Evolutionary conservation across 2,113 vertebrate species (phyloP).

Genomic region (Notothenia rossii): DNA sequence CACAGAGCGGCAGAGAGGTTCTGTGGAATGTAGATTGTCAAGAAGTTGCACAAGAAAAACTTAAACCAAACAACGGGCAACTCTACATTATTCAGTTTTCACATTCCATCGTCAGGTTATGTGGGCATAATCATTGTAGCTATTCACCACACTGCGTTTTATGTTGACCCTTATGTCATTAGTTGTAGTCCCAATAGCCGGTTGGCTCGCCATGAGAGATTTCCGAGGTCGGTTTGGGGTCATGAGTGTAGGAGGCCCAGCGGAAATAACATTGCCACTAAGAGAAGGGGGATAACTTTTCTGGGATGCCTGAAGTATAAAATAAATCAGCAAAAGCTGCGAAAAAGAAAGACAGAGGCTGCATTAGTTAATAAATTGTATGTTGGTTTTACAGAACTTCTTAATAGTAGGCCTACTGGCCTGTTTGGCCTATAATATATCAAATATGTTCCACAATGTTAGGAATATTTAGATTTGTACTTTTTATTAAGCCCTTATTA

Average conservation of each 20-base stretch:
- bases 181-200: conserved; percentile 34
- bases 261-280: neutral
- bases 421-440: neutral
- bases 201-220: conserved; percentile 37
- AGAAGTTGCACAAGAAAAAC: conserved; percentile 8
- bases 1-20: conserved; percentile 17
- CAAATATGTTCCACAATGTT: neutral
- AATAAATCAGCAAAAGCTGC: neutral
- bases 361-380: neutral
- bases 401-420: neutral
- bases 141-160: neutral
- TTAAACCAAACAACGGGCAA: conserved; percentile 7
- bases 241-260: conserved; percentile 45
- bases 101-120: conserved; percentile 31
- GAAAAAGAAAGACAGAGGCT: neutral
- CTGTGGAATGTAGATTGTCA: conserved; percentile 24
- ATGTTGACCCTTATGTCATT: conserved; percentile 29
- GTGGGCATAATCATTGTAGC: conserved; percentile 2
- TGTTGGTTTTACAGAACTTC: neutral
- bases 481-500: neutral
- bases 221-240: conserved; percentile 29
- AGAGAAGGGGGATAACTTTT: conserved; percentile 4
- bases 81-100: conserved; percentile 11
- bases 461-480: neutral
- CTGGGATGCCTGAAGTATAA: neutral